Conservation (phyloP, 1,140 invertebrate genomes). For the Tribolium castaneum region DNA sequence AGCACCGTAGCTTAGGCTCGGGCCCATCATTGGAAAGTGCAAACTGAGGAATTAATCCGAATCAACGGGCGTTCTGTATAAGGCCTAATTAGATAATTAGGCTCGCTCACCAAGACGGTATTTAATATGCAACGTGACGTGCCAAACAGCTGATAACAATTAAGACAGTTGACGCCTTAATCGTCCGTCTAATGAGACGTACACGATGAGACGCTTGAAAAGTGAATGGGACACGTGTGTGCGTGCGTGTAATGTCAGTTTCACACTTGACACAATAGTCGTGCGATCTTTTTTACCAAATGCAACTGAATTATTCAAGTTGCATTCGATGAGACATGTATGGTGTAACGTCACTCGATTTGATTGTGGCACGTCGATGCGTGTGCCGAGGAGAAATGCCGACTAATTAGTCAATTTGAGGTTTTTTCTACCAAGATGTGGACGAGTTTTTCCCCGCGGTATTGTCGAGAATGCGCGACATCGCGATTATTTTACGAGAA, state of each 20-base stretch:
- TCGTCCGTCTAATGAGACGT: constrained; percentile 44
- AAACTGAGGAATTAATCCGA: constrained; percentile 33
- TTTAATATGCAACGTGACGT: constrained; percentile 44
- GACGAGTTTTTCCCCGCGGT: constrained; percentile 11
- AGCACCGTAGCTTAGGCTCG: background rate
- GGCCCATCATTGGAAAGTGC: background rate
- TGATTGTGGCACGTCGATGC: constrained; percentile 22
- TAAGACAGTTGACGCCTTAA: constrained; percentile 45
- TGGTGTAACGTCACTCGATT: constrained; percentile 28
- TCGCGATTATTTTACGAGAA: background rate
- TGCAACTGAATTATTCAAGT: constrained; percentile 44
- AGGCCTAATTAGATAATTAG: constrained; percentile 44
- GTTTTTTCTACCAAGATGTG: background rate
- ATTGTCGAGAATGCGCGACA: background rate
- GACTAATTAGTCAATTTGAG: constrained; percentile 40
- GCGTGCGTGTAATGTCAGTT: constrained; percentile 28
- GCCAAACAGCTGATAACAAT: constrained; percentile 46
- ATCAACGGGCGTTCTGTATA: constrained; percentile 19
- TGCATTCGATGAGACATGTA: constrained; percentile 41
- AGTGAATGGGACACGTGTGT: constrained; percentile 40
- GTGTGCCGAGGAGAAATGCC: constrained; percentile 5
- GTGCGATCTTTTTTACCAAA: background rate
- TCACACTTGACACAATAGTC: constrained; percentile 34
- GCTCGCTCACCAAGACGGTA: constrained; percentile 29
- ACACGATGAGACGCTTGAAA: constrained; percentile 29